phyloP scores from a whole-genome alignment of 2,888 invertebrate species.

The Eristalinus sepulchralis region DNA sequence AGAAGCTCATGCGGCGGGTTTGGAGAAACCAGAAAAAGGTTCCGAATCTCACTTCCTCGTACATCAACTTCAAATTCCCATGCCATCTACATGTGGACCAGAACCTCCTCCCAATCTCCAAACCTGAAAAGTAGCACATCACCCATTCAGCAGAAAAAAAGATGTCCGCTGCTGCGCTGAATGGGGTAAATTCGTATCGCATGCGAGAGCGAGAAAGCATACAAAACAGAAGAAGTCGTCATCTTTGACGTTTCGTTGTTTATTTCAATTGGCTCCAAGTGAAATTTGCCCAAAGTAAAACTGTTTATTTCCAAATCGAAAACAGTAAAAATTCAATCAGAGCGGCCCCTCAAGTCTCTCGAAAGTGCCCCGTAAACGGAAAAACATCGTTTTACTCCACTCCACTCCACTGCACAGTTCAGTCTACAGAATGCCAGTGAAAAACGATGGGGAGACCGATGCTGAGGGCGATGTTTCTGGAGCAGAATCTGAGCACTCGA shows the following conservation, averaged over 20 bases:
- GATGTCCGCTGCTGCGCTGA: neutral
- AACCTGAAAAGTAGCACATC: neutral
- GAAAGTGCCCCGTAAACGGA: neutral
- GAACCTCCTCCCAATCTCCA: too few species aligned
- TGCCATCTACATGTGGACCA: neutral
- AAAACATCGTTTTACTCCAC: neutral
- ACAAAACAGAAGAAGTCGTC: neutral
- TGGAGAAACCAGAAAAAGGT: too few species aligned
- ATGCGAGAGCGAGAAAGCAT: neutral
- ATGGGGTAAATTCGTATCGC: neutral
- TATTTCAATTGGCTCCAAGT: conserved; percentile 32
- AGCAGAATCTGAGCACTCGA: conserved; percentile 86
- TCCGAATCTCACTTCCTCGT: too few species aligned
- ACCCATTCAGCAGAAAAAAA: neutral
- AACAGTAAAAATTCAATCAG: neutral
- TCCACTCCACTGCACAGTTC: neutral
- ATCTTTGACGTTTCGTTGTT: conserved; percentile 43
- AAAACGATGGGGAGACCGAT: conserved; percentile 85
- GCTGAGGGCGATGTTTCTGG: conserved; percentile 85
- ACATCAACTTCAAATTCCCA: too few species aligned
- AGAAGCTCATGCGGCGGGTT: too few species aligned
- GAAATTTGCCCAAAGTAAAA: conserved; percentile 5
- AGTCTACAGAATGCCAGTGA: conserved; percentile 83
- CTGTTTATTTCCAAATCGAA: neutral
- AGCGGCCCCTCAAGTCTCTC: too few species aligned